These are phyloP conservation scores for Lasioglossum pauxillum DNA, from an alignment of 2,888 invertebrate genomes.

Conservation along the genomic window DNA sequence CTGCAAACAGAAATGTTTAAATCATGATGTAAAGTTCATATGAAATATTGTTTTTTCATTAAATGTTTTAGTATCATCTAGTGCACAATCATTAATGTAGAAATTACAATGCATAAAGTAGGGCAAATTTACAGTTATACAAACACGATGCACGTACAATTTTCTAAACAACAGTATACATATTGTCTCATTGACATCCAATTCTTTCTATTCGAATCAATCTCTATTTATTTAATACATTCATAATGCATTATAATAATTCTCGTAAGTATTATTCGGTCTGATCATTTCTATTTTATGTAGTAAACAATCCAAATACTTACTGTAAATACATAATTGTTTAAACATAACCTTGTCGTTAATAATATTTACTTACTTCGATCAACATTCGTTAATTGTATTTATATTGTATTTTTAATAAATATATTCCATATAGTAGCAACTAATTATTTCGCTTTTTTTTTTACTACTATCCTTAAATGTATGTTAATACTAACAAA, in stretches of 20 bases:
- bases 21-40: background rate
- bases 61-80: slow-evolving; percentile 6
- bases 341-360: slow-evolving; percentile 39
- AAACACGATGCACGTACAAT: slow-evolving; percentile 19
- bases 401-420: background rate
- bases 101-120: slow-evolving; percentile 3
- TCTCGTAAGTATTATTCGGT: slow-evolving; percentile 48
- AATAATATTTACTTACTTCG: background rate
- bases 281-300: background rate
- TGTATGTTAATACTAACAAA: background rate
- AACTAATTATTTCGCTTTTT: background rate
- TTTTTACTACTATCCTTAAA: background rate
- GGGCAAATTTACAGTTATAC: slow-evolving; percentile 56
- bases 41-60: background rate
- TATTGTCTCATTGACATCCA: background rate
- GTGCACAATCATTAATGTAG: background rate
- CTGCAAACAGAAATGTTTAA: background rate
- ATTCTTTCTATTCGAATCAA: background rate
- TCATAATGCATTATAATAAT: slow-evolving; percentile 50
- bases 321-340: background rate
- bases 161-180: background rate
- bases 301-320: slow-evolving; percentile 19
- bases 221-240: slow-evolving; percentile 3
- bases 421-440: slow-evolving; percentile 7
- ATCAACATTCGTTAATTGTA: slow-evolving; percentile 5